These are phyloP conservation scores for Chloropsis hardwickii DNA, from an alignment of 2,113 vertebrate genomes.

Conservation along the genomic window DNA sequence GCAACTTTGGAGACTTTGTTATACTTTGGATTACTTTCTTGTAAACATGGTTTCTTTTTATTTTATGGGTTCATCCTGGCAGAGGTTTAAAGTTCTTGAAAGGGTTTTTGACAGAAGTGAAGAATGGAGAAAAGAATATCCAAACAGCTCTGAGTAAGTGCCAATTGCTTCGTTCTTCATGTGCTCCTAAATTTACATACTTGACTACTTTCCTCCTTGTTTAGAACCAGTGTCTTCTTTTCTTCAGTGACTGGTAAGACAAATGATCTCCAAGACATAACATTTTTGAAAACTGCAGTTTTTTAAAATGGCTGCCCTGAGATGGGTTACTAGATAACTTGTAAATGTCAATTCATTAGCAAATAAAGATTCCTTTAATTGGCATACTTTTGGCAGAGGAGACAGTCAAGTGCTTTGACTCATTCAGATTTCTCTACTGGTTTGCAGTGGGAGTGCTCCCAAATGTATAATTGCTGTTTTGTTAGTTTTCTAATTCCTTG, in stretches of 20 bases:
- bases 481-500: background rate
- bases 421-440: background rate
- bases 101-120: constrained; percentile 90
- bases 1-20: background rate
- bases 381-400: background rate
- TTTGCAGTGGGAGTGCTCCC: background rate
- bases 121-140: constrained; percentile 86
- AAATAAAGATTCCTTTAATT: background rate
- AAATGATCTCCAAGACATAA: background rate
- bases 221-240: background rate
- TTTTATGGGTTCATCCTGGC: background rate
- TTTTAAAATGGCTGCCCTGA: background rate
- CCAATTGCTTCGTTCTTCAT: background rate
- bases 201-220: background rate
- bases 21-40: background rate
- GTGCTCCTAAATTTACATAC: background rate
- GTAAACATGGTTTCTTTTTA: background rate
- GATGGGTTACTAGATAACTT: background rate
- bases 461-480: background rate
- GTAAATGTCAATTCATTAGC: background rate
- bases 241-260: background rate
- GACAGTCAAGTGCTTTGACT: background rate
- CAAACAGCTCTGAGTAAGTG: constrained; percentile 93
- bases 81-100: constrained; percentile 96
- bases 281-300: background rate